Evolutionary conservation across 1,140 invertebrate species (phyloP), one percentile per base, ranked within the genome.

Genomic region (Araneus ventricosus): DNA sequence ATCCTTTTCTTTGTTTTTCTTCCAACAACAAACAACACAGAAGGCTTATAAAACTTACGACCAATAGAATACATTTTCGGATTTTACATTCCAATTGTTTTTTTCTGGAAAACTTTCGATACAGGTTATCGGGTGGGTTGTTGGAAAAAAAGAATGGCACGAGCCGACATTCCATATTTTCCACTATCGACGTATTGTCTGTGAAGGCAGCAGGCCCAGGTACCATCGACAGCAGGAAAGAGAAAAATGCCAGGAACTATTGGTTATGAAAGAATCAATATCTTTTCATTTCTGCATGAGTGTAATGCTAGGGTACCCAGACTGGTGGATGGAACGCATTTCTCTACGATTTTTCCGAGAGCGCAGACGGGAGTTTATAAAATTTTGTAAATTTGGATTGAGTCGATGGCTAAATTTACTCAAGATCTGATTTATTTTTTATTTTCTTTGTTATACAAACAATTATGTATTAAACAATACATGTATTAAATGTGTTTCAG

Each of bases 11-110:
- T 75, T 70, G 27, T 75, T 75, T 75, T 22, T 37, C 70, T 34
- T 30, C 17, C 75, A 39, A 80, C 30, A 63, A 63, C 59, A 63
- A 63, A n/a, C 22, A 63, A 79, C 24, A 10, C 41, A 30, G 80
- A 10, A 41, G 80, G 80, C 80, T 82, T 82, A 82, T 82, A 82
- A 82, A 82, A 82, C 80, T 82, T 82, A 82, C 80, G 30, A 82
- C 80, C 80, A 82, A 82, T 82, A 82, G 80, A 82, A 82, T 82
- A 82, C 80, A 82, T 82, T 82, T 82, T 82, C 39, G 80, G 41
- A 82, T 82, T 82, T 82, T 82, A 82, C 80, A 82, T 82, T 82
- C 80, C 80, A 52, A 52, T 41, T 52, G 41, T 82, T 75, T 75
- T 30, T 75, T 75, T 75, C 22, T n/a, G n/a, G 80, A 30, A 79